phyloP scores from a whole-genome alignment of 1,140 invertebrate genomes.

The Heliconius congener region DNA sequence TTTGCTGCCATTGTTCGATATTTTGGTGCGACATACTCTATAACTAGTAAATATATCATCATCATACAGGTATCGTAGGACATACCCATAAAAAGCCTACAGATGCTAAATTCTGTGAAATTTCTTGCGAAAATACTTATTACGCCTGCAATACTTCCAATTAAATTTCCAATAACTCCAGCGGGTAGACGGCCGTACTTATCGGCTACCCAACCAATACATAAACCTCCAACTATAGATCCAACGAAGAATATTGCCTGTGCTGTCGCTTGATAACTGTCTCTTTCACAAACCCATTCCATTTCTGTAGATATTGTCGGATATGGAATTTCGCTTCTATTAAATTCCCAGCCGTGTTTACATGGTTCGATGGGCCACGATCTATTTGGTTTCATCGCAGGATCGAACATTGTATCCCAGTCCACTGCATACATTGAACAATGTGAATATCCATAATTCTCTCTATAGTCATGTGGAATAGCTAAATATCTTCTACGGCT shows the following conservation, averaged over 20 bases:
- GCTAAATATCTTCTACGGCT: conserved; percentile 62
- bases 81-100: conserved; percentile 85
- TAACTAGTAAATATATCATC: conserved; percentile 83
- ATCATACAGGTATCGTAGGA: conserved; percentile 91
- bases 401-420: conserved; percentile 57
- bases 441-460: conserved; percentile 60
- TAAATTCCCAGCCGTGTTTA: conserved; percentile 83
- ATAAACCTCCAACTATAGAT: conserved; percentile 85
- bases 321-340: conserved; percentile 77
- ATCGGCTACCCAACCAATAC: conserved; percentile 86
- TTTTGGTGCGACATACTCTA: conserved; percentile 84
- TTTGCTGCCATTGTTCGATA: conserved; percentile 84
- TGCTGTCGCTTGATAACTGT: conserved; percentile 84
- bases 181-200: conserved; percentile 84
- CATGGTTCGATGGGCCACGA: conserved; percentile 70
- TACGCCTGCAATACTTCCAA: conserved; percentile 84
- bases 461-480: conserved; percentile 52
- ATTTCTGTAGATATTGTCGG: conserved; percentile 72
- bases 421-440: conserved; percentile 59
- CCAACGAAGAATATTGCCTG: conserved; percentile 86
- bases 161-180: conserved; percentile 83
- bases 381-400: conserved; percentile 43
- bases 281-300: conserved; percentile 85
- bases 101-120: conserved; percentile 83
- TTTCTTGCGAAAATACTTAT: conserved; percentile 84